A percentile compares a stretch with the other conserved stretches of the same genome.
Conservation (phyloP, 2,113 vertebrate genomes). For the Galemys pyrenaicus region DNA sequence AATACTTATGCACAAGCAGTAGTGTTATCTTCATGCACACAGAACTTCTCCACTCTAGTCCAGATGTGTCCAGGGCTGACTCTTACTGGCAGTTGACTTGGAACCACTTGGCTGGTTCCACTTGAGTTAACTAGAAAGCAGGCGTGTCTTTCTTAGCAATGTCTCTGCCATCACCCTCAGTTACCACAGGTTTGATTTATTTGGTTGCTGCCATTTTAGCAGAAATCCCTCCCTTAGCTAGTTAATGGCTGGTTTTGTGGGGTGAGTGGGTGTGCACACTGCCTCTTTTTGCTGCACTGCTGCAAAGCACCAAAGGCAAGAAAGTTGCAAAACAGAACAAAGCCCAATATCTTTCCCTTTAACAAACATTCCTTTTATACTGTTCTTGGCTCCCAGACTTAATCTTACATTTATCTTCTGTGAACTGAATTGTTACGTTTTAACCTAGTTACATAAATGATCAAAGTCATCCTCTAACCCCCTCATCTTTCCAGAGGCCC, state of each 20-base stretch:
- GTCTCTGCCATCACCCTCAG: neutral
- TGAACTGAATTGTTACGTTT: neutral
- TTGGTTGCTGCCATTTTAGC: neutral
- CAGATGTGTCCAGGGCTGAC: neutral
- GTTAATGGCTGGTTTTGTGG: neutral
- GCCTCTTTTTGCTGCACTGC: neutral
- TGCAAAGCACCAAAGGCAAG: neutral
- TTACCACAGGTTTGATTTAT: neutral
- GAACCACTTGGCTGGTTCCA: neutral
- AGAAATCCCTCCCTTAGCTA: neutral
- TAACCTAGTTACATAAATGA: slow-evolving; percentile 34
- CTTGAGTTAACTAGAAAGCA: neutral
- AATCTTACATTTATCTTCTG: neutral
- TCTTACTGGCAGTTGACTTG: neutral
- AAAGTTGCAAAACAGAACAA: neutral
- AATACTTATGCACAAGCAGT: neutral
- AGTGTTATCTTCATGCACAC: neutral
- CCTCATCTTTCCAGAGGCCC: slow-evolving; percentile 10
- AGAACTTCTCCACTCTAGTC: neutral
- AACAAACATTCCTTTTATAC: neutral
- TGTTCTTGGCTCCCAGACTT: neutral
- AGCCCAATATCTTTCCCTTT: neutral
- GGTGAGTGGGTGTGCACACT: too few species aligned
- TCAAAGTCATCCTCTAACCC: slow-evolving; percentile 33
- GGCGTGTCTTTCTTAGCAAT: neutral